Evolutionary conservation across 2,113 vertebrate species (phyloP).

Genomic region (Promerops cafer): DNA sequence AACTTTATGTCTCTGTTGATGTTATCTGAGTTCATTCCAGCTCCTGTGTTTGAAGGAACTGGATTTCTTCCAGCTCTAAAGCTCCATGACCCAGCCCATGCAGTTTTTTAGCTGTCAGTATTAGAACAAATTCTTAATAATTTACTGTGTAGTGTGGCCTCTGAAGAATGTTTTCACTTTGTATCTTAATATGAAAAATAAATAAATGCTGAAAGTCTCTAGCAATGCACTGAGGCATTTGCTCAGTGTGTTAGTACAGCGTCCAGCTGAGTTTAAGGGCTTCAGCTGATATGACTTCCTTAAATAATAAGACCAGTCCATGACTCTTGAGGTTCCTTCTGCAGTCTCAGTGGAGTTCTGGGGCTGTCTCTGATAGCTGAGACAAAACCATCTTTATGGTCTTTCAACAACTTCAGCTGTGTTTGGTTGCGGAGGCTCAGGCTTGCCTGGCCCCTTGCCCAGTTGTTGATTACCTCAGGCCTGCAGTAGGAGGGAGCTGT

Average conservation of each 20-base stretch:
- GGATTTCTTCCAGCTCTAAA: background rate
- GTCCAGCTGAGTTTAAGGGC: background rate
- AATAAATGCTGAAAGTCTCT: background rate
- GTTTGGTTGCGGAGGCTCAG: background rate
- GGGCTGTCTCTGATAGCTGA: background rate
- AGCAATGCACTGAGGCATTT: background rate
- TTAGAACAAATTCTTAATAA: conserved; percentile 6
- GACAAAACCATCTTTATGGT: background rate
- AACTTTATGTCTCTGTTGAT: background rate
- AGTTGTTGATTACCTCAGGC: background rate
- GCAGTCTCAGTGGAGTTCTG: background rate
- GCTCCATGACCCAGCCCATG: background rate
- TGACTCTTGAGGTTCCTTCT: background rate
- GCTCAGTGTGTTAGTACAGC: background rate
- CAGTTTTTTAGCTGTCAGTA: background rate
- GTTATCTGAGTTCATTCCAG: background rate
- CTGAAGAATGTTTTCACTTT: background rate
- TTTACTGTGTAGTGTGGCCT: background rate
- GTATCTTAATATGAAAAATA: conserved; percentile 7
- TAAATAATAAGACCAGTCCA: background rate
- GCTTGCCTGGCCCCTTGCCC: background rate
- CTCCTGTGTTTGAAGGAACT: background rate
- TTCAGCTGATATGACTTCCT: background rate
- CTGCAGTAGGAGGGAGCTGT: background rate
- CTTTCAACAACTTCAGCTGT: background rate